Evolutionary conservation across 2,113 vertebrate genomes (phyloP).

Genomic region (Cyprinus carpio): DNA sequence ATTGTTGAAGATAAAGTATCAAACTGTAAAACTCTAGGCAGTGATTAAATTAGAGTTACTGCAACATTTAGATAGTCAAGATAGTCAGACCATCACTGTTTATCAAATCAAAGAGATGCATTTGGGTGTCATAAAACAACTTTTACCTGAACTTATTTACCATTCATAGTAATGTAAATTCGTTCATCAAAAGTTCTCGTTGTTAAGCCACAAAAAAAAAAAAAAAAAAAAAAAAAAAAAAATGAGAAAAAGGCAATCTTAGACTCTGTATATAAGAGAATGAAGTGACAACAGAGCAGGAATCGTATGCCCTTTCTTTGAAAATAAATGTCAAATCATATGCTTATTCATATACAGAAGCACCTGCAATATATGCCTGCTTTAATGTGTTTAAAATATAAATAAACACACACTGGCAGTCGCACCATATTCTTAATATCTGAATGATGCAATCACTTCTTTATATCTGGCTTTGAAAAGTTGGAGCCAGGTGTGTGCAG

Average conservation of each 20-base stretch:
- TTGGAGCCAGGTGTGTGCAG: conserved; percentile 33
- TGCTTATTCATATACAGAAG: background rate
- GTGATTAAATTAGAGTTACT: no score
- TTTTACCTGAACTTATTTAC: background rate
- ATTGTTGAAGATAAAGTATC: no score
- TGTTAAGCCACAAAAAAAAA: background rate
- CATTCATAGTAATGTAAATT: no score
- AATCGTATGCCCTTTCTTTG: background rate
- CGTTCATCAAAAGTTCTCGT: background rate
- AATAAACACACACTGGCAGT: background rate
- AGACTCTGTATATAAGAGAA: background rate
- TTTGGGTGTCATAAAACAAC: background rate
- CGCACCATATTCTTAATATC: background rate
- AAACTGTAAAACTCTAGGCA: no score
- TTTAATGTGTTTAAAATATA: background rate
- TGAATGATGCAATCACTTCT: conserved; percentile 1
- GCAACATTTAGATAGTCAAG: background rate
- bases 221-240: background rate
- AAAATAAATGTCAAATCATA: conserved; percentile 1
- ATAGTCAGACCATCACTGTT: background rate
- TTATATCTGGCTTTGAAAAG: conserved; percentile 21
- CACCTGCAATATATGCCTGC: background rate
- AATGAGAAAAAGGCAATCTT: background rate
- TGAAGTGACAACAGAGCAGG: background rate
- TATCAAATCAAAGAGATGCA: background rate